Evolutionary conservation across 2,113 vertebrate genomes (phyloP), one percentile per base, ranked within the genome.

Genomic region (Platichthys flesus): DNA sequence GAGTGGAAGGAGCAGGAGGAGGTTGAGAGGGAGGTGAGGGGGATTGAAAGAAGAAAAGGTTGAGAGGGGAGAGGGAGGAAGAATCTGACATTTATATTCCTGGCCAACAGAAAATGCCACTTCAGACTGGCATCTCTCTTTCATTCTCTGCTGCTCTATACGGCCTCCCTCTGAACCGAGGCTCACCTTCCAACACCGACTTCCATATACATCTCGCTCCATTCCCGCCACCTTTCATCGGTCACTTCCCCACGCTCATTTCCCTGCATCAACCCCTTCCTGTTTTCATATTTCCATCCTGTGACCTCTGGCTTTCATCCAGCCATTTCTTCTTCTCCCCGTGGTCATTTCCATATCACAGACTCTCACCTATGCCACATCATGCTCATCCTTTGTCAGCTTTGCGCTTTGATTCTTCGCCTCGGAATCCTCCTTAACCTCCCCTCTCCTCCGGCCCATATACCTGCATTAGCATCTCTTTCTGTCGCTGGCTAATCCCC

Each of bases 31-130:
- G 76, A 85, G 90, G 86, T 86, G 83, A 87, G 77, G 81, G 78
- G 75, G 86, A 87, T 66, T 84, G 73, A 90, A 88, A 84, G 81
- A 85, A 87, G 84, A 83, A 90, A 90, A 90, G 88, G 88, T 89
- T 84, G 88, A 80, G 81, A 86, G 75, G 77, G 74, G 69, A 83
- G 70, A 16, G 37, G 72, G 70, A 77, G 75, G 79, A 85, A 69
- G 83, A 37, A 63, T 71, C 77, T 92, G 91, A 93, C 92, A 92
- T 92, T 92, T 93, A 84, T 83, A 76, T 83, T 73, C 75, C 64
- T 54, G 67, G 74, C 75, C 68, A 57, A 78, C 65, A 78, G 89
- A 87, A 87, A 92, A 91, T 86, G 85, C 89, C 90, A 90, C 81
- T 89, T 73, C 79, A 67, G 75, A n/a, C 74, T 88, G 85, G 89